Evolutionary conservation across 2,888 invertebrate species (phyloP).

Genomic region (Oxycera nigricornis): DNA sequence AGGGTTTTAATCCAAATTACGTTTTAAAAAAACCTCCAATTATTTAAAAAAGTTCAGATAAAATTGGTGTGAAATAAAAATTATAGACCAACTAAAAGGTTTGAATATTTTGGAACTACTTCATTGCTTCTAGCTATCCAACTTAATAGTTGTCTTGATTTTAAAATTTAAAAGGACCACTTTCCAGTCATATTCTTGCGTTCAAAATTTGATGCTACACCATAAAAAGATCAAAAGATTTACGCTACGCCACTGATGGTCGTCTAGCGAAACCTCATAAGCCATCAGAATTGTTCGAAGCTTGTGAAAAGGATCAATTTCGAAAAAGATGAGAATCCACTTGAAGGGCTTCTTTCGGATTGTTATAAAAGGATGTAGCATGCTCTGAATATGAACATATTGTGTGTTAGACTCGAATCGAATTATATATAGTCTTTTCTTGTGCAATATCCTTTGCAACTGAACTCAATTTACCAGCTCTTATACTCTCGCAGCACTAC

Average conservation of each 20-base stretch:
- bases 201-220: too few species aligned
- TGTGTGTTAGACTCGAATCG: conserved; percentile 13
- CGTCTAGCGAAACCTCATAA: background rate
- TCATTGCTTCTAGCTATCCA: too few species aligned
- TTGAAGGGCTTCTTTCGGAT: conserved; percentile 22
- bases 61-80: too few species aligned
- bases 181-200: too few species aligned
- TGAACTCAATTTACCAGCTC: too few species aligned
- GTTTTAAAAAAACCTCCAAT: background rate
- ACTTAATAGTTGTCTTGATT: too few species aligned
- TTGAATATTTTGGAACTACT: too few species aligned
- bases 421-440: background rate
- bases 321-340: conserved; percentile 11
- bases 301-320: background rate
- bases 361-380: conserved; percentile 34
- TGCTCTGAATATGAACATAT: background rate
- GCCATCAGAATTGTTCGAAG: background rate
- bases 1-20: background rate
- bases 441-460: background rate
- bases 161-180: too few species aligned
- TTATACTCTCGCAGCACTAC: background rate
- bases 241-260: background rate
- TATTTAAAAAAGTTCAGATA: background rate
- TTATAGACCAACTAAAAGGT: too few species aligned
- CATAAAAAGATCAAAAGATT: too few species aligned